These are phyloP conservation scores for Natrix natrix DNA, from an alignment of 2,797 vertebrate species.

Conservation along the genomic window DNA sequence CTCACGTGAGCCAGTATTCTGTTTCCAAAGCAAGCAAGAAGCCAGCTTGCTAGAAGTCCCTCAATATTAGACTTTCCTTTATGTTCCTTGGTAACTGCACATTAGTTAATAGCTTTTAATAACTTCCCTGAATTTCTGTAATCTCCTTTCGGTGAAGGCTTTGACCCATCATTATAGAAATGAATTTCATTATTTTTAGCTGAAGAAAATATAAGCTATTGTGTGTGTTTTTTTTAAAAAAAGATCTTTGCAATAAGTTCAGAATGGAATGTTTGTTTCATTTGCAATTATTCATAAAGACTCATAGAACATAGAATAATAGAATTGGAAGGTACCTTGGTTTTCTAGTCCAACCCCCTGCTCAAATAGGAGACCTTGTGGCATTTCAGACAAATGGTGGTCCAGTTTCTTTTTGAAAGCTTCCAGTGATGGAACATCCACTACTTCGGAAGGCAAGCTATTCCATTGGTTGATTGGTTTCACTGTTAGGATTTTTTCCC, in stretches of 20 bases:
- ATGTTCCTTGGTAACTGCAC: not conserved
- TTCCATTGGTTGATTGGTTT: not conserved
- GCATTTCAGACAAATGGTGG: not conserved
- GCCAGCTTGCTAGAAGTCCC: not conserved
- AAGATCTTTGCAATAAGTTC: not conserved
- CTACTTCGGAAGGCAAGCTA: not conserved
- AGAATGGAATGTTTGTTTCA: not conserved
- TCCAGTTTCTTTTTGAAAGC: not conserved
- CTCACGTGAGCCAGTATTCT: not conserved
- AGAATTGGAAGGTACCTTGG: not conserved
- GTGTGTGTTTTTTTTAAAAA: not conserved
- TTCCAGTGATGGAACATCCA: not conserved
- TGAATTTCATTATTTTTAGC: not conserved
- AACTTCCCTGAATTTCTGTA: not conserved
- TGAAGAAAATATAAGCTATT: not conserved
- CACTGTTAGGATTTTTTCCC: not conserved
- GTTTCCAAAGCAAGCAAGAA: not conserved
- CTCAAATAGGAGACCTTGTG: not conserved
- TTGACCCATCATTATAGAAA: not conserved
- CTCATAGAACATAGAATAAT: not conserved
- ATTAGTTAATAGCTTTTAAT: not conserved
- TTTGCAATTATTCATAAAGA: slow-evolving; percentile 10
- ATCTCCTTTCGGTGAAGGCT: not conserved
- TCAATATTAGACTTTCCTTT: too few relatives aligned
- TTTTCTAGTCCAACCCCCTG: not conserved